Base-by-base conservation (phyloP, 1,140 invertebrate genomes). In the Hylaeus anthracinus region DNA sequence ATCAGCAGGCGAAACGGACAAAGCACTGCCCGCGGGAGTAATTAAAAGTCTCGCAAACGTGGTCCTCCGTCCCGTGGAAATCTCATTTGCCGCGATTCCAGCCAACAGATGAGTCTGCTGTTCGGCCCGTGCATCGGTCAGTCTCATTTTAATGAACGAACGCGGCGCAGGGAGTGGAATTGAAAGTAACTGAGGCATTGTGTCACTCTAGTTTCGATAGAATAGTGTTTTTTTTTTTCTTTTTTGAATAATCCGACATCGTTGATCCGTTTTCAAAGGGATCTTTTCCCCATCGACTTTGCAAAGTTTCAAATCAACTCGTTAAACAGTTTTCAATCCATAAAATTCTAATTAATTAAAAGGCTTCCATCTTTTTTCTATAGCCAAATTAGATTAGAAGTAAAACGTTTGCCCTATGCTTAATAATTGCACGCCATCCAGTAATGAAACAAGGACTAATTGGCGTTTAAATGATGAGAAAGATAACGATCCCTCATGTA, bases 71-170 rank as follows among this genome's bases (percentile, higher is more conserved):
- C 37, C 37, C 26, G 43, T 56, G 60, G 41, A 8, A 79, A 73
- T 79, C 70, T 79, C 77, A 73, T 79, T 73, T 63, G 53, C 48
- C 41, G 12, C 53, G 77, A 79, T 72, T 66, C 39, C 77, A 55
- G 15, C 5, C 56, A 14, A 10, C 26, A n/a, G 56, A 73, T 15
- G 70, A 48, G 10, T 26, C 26, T 39, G n/a, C 61, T 14, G 5
- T 45, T 55, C 51, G 39, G 10, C 63, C 63, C 14, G 43, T 48
- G 41, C 12, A 66, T 66, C 65, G 39, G 8, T 14, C 14, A 55
- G 15, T 4, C 10, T 6, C 10, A n/a, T 56, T 43, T 66, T 66
- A 75, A 75, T 43, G 43, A 76, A 45, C 48, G 41, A 6, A 26
- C 51, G 4, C 14, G 8, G 55, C 1, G 2, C 51, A 26, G 51